Evolutionary conservation across 2,888 invertebrate species (phyloP).

Genomic region (Phoronis australis): DNA sequence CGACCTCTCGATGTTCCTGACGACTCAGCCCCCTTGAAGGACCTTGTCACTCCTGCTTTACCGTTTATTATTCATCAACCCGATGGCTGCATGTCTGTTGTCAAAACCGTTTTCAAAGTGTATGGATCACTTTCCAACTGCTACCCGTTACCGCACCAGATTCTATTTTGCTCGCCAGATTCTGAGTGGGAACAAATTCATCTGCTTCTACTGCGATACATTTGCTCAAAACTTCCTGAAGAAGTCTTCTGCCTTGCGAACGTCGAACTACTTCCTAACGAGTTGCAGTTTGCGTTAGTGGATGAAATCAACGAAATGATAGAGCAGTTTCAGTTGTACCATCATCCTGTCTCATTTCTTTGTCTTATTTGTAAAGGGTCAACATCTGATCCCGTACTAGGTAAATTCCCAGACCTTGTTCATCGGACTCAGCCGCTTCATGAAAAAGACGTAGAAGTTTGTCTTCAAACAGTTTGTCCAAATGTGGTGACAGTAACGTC

Average conservation of each 20-base stretch:
- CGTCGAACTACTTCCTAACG: constrained; percentile 20
- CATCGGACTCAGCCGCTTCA: constrained; percentile 1
- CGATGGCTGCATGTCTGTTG: constrained; percentile 16
- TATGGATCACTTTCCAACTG: constrained; percentile 17
- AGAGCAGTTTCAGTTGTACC: background rate
- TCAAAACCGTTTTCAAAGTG: constrained; percentile 18
- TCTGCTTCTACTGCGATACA: constrained; percentile 16
- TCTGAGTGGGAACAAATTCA: constrained; percentile 21
- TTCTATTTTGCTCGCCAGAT: constrained; percentile 20
- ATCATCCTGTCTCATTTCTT: constrained; percentile 7
- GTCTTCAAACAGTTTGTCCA: constrained; percentile 3
- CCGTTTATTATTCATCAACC: constrained; percentile 18
- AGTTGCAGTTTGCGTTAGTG: constrained; percentile 20
- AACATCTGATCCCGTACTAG: constrained; percentile 19
- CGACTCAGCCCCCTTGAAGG: no score
- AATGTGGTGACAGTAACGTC: background rate
- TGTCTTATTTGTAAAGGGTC: constrained; percentile 22
- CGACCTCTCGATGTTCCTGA: constrained; percentile 11
- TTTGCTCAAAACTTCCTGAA: background rate
- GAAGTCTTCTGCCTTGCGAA: constrained; percentile 20
- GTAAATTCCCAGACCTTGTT: constrained; percentile 10
- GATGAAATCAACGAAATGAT: constrained; percentile 11
- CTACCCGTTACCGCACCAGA: constrained; percentile 21
- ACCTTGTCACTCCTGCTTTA: no score
- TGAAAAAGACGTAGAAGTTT: background rate